Base-by-base conservation (phyloP, 2,113 vertebrate species). In the Stercorarius parasiticus region DNA sequence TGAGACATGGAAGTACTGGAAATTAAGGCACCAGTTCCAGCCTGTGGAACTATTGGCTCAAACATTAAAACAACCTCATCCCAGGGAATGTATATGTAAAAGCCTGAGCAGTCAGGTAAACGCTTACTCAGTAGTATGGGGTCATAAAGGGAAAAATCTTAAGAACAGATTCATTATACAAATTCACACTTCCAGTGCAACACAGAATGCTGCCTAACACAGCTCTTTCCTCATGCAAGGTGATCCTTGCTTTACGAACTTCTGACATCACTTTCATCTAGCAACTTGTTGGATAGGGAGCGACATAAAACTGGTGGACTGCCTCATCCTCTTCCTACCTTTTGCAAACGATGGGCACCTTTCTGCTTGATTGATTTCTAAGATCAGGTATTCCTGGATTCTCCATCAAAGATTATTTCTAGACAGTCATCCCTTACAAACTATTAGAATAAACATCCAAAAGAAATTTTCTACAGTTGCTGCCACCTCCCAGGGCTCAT, bases 141-240 rank as follows among this genome's bases (percentile, higher is more conserved):
- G 27, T 20, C 10, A 20, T 19, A 52, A 66, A 83, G n/a, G 7
- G 18, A 45, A 78, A 85, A 74, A 77, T 76, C 38, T 50, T 21
- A 71, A 43, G 69, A 86, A 0, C 7, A 62, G 32, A 73, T 62
- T 50, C 0, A 0, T 30, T 58, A 38, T 25, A 22, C 4, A 5
- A 78, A 61, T 10, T 78, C 40, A 26, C 20, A 74, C 9, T 6
- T 62, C 34, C 36, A 69, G 18, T 15, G 59, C 10, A 70, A 9
- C 11, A 25, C 20, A 49, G 53, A 81, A 34, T 58, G 36, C 16
- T 87, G 36, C 22, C 15, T 47, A 49, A 36, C 6, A 30, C 6
- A 30, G 17, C 34, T 5, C 13, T 59, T 73, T 42, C 40, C n/a
- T 92, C 38, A 40, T 1, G 3, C 9, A 76, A 76, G 56, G 13